A percentile compares a stretch with the other conserved stretches of the same genome.
Evolutionary conservation across 1,140 invertebrate genomes (phyloP).

Genomic region (Varroa destructor): DNA sequence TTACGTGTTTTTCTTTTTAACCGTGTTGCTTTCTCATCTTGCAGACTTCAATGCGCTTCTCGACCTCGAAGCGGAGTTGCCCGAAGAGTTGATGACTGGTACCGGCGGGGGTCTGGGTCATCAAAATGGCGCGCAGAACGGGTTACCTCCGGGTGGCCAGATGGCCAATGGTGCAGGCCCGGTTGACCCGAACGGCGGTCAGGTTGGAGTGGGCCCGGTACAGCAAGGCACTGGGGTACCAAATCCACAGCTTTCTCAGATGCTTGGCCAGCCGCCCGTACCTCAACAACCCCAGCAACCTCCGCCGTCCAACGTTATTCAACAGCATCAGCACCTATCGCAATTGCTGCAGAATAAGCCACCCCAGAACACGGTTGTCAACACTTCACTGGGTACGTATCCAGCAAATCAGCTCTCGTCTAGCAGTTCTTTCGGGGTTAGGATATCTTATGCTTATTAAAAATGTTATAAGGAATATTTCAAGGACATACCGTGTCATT

Average conservation of each 20-base stretch:
- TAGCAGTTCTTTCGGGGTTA: background rate
- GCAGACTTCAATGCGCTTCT: conserved; percentile 16
- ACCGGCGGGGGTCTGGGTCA: conserved; percentile 20
- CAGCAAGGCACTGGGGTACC: conserved; percentile 11
- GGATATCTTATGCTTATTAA: no score
- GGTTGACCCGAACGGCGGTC: conserved; percentile 30
- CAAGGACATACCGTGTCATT: no score
- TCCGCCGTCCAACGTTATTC: conserved; percentile 24
- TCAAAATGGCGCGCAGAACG: conserved; percentile 23
- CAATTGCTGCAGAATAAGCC: conserved; percentile 31
- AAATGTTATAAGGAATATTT: no score
- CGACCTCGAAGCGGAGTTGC: conserved; percentile 31
- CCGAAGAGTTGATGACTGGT: conserved; percentile 33
- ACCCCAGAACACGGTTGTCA: conserved; percentile 28
- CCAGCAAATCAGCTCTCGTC: no score
- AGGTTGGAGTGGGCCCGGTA: conserved; percentile 16
- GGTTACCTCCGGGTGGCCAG: conserved; percentile 1
- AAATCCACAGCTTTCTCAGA: conserved; percentile 21
- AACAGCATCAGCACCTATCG: conserved; percentile 28
- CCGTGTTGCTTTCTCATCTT: background rate
- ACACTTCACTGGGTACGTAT: conserved; percentile 27
- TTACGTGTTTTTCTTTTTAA: no score
- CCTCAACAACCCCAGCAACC: conserved; percentile 30
- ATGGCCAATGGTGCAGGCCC: conserved; percentile 30
- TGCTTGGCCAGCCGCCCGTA: conserved; percentile 24